These are phyloP conservation scores for Mesodorylaimus sp. DNA, from an alignment of 2,888 invertebrate species.

Conservation along the genomic window DNA sequence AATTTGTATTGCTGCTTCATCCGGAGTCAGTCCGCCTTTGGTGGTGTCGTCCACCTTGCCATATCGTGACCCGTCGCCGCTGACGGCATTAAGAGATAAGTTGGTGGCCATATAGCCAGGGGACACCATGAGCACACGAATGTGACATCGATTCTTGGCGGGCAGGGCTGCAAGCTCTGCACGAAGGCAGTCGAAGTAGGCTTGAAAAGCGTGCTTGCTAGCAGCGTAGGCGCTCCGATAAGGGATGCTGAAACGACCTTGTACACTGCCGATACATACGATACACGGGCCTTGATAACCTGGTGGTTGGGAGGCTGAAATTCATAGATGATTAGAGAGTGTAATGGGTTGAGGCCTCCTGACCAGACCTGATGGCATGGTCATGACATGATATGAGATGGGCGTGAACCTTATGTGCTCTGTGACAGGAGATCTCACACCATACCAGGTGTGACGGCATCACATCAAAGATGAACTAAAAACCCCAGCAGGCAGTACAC, in stretches of 20 bases:
- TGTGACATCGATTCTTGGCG: too few relatives aligned
- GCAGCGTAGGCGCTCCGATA: conserved; percentile 40
- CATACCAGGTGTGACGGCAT: too few relatives aligned
- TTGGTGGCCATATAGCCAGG: conserved; percentile 77
- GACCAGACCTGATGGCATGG: too few relatives aligned
- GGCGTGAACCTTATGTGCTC: too few relatives aligned
- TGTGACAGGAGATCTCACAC: too few relatives aligned
- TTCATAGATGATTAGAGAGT: too few relatives aligned
- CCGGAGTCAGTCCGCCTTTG: conserved; percentile 53
- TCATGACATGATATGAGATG: too few relatives aligned
- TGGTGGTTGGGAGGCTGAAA: too few relatives aligned
- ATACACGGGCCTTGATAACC: too few relatives aligned
- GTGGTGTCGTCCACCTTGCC: conserved; percentile 72
- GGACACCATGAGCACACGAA: conserved; percentile 68
- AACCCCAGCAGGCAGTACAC: too few relatives aligned
- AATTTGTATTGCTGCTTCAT: conserved; percentile 53
- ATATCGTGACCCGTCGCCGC: conserved; percentile 53
- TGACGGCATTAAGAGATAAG: conserved; percentile 75
- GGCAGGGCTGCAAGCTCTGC: conserved; percentile 57
- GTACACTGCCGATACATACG: conserved; percentile 73
- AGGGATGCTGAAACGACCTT: conserved; percentile 75
- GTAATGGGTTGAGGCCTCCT: too few relatives aligned
- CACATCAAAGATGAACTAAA: too few relatives aligned
- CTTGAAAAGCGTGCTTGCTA: conserved; percentile 43
- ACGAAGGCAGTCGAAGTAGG: conserved; percentile 71